Percentiles rank a stretch among this genome's conserved stretches.
These are phyloP conservation scores for Pimephales promelas DNA, from an alignment of 2,113 vertebrate genomes.

Conservation along the genomic window DNA sequence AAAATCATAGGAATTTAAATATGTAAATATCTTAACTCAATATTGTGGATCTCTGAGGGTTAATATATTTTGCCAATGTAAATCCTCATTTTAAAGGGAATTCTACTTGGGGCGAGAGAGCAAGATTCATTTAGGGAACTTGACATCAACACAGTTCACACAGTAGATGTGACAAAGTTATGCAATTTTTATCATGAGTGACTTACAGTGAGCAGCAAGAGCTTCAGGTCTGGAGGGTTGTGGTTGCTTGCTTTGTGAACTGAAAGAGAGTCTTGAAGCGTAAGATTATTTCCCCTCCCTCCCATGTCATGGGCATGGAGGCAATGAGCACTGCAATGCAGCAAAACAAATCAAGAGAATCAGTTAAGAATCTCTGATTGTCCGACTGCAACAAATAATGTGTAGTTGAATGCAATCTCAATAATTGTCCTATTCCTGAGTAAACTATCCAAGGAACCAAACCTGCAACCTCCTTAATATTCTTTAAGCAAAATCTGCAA, in stretches of 20 bases:
- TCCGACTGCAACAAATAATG: constrained; percentile 14
- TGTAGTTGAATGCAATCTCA: neutral
- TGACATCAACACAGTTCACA: constrained; percentile 12
- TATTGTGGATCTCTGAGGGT: neutral
- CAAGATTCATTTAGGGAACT: constrained; percentile 13
- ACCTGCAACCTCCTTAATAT: neutral
- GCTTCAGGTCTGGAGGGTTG: constrained; percentile 2
- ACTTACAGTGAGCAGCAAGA: neutral
- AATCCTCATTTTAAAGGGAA: neutral
- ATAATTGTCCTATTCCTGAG: neutral
- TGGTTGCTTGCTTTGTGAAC: neutral
- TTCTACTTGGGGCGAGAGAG: neutral
- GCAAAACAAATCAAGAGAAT: constrained; percentile 73
- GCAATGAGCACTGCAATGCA: constrained; percentile 77
- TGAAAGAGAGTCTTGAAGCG: constrained; percentile 38
- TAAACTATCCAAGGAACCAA: neutral
- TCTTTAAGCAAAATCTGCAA: no score
- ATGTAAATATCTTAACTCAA: neutral
- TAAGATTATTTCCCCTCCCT: constrained; percentile 55
- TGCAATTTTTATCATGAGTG: constrained; percentile 20
- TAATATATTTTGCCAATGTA: neutral
- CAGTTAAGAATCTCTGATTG: constrained; percentile 62
- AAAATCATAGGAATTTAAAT: neutral
- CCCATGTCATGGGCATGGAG: constrained; percentile 53
- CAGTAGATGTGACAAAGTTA: constrained; percentile 37